Base-by-base conservation (phyloP, 2,888 invertebrate species). In the Drosophila affinis region DNA sequence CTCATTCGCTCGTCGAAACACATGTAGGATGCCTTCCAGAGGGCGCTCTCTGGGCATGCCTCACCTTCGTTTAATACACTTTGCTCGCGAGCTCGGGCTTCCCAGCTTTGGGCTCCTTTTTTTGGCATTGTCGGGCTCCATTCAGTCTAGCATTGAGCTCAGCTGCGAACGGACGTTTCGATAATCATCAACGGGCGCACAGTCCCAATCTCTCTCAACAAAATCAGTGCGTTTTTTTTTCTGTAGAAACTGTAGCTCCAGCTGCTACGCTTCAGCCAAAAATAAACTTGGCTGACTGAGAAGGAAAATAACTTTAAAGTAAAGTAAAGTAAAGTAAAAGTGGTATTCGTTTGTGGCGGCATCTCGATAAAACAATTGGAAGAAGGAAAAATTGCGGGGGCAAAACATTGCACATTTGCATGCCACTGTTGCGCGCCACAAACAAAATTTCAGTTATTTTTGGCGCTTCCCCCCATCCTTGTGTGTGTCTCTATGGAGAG, bases 61-160 rank as follows among this genome's bases (percentile, higher is more conserved):
- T n/a, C 39, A 39, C 39, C 39, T 39, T 39, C 39, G 39, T 7
- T 39, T 39, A 3, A 39, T 1, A 39, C 39, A 39, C 39, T n/a
- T 39, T 39, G 39, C 3, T 3, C 58, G 71, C 56, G 29, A 29
- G 9, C 29, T 29, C 29, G 9, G 70, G 67, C 52, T 65, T 1
- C 72, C 65, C 70, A 51, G 81, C 67, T 63, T 45, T 64, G 68
- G 24, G 54, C 51, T 54, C 53, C 53, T 53, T 53, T 61, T 72
- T 53, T 32, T 59, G 45, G 57, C 32, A 32, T 67, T 34, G 46
- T 17, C 18, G 32, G 68, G 21, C 52, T 48, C 44, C 68, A 58
- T 54, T 83, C 84, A 85, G 85, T 85, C 88, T 85, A 85, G 88
- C 81, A 83, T 74, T 86, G 83, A 72, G 64, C 39, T 39, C 39